Evolutionary conservation across 2,888 invertebrate genomes (phyloP), one percentile per base, ranked within the genome.

Genomic region (Psylliodes chrysocephalus): DNA sequence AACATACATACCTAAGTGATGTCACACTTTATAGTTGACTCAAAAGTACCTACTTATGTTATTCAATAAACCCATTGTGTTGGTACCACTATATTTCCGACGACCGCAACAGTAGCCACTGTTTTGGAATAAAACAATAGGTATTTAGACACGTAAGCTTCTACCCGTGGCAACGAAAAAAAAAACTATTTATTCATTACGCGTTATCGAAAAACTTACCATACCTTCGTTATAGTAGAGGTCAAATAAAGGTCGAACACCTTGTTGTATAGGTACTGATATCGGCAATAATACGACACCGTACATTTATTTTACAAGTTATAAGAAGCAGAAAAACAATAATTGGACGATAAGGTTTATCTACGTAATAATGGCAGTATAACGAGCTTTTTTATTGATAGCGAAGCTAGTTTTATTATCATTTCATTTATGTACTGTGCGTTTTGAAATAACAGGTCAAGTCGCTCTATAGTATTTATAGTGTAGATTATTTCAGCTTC

Each of bases 161-260:
- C 8, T 30, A 30, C 30, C 30, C 10, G 10, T 10, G 14, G 35
- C 35, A 35, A 35, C 35, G 14, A 35, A 35, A 35, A 35, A 35
- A 60, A 53, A 57, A 52, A 67, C 60, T 65, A 68, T 18, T 59
- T 68, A 68, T 68, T 52, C 64, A 61, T 42, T 19, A 46, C 44
- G 52, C 51, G 63, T 65, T 67, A 66, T 67, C 66, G 64, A 63
- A 68, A 60, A 49, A 40, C 18, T n/a, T 49, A 51, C 17, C 49
- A 35, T 46, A 59, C 55, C 44, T 55, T 15, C 6, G 14, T 42
- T n/a, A 38, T 6, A 28, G 19, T 59, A 42, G 49, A 59, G 59
- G 59, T 49, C 49, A 30, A 44, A 18, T 59, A 59, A 14, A 59
- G 59, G 59, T 59, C 59, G 59, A 59, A 51, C 49, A 59, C 59